Percentiles rank a stretch among this genome's conserved stretches.
Evolutionary conservation across 2,888 invertebrate species (phyloP).

Genomic region (Ecliptopera silaceata): DNA sequence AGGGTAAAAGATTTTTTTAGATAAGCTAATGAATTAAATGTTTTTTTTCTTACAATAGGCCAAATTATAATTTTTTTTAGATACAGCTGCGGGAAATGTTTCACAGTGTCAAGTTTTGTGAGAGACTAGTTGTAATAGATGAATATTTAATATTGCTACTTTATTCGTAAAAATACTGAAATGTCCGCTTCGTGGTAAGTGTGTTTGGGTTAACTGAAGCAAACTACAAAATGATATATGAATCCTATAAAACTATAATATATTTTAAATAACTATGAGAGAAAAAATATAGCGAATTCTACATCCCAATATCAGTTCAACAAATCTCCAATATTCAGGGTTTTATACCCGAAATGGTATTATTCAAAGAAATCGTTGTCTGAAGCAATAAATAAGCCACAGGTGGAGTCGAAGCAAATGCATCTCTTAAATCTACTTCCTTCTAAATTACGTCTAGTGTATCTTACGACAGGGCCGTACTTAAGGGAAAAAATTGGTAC

Average conservation of each 20-base stretch:
- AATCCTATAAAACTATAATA: too few relatives aligned
- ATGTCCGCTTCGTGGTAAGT: too few relatives aligned
- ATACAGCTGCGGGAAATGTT: too few relatives aligned
- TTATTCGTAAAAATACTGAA: too few relatives aligned
- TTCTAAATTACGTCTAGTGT: slow-evolving; percentile 50
- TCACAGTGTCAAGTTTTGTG: too few relatives aligned
- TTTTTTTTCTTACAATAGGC: too few relatives aligned
- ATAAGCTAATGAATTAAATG: too few relatives aligned
- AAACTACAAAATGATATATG: too few relatives aligned
- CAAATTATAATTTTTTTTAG: too few relatives aligned
- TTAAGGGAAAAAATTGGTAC: slow-evolving; percentile 9
- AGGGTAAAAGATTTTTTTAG: too few relatives aligned
- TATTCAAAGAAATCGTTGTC: slow-evolving; percentile 47
- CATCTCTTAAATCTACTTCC: slow-evolving; percentile 55
- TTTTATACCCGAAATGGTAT: slow-evolving; percentile 42
- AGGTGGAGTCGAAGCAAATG: slow-evolving; percentile 58
- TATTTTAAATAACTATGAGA: not conserved
- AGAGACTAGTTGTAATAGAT: not conserved
- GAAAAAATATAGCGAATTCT: not conserved
- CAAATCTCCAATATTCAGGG: slow-evolving; percentile 25
- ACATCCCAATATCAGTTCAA: slow-evolving; percentile 1
- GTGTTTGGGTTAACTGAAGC: too few relatives aligned
- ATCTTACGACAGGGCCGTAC: slow-evolving; percentile 36
- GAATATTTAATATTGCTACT: too few relatives aligned
- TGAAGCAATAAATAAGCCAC: slow-evolving; percentile 58